Evolutionary conservation across 1,140 invertebrate species (phyloP), one percentile per base, ranked within the genome.

Genomic region (Belonocnema kinseyi): DNA sequence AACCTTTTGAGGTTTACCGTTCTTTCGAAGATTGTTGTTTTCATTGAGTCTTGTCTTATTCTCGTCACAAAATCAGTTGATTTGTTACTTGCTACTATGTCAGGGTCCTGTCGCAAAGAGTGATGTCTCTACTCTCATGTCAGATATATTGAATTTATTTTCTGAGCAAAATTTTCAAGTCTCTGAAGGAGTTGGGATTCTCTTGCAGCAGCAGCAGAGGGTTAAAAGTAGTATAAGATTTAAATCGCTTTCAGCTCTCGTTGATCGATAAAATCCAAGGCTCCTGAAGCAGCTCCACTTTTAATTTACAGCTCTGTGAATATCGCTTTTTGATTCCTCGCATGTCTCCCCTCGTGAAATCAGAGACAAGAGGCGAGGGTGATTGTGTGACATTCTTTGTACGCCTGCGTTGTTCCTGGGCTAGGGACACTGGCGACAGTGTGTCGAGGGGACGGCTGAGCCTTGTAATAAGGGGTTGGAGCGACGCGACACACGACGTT

Each of bases 391-490:
- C 33, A 40, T 26, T 40, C 61, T 66, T 66, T 66, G 61, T 66
- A 66, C 61, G 61, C 61, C 21, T 66, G 61, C 61, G 61, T 66
- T 66, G n/a, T 19, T 17, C 53, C 40, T 46, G 7, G 40, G 17
- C 53, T 10, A 16, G 61, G 61, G 26, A 66, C 46, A 46, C 61
- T 66, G 61, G 58, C 19, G 58, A 66, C 61, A 66, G 21, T 40
- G n/a, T 66, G 61, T 66, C 26, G 61, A 66, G 26, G 61, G 61
- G 61, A 21, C 40, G 61, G 61, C 61, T 66, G 40, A 66, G 40
- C 61, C 61, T 46, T 66, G 33, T 66, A 66, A 66, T 66, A 66
- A 40, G 40, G 61, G 61, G 61, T 66, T 66, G 33, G n/a, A 66
- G 40, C 14, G 61, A 66, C 61, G 26, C 26, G 61, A 40, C 26